Base-by-base conservation (phyloP, 2,113 vertebrate species). In the Brachyhypopomus gauderio region DNA sequence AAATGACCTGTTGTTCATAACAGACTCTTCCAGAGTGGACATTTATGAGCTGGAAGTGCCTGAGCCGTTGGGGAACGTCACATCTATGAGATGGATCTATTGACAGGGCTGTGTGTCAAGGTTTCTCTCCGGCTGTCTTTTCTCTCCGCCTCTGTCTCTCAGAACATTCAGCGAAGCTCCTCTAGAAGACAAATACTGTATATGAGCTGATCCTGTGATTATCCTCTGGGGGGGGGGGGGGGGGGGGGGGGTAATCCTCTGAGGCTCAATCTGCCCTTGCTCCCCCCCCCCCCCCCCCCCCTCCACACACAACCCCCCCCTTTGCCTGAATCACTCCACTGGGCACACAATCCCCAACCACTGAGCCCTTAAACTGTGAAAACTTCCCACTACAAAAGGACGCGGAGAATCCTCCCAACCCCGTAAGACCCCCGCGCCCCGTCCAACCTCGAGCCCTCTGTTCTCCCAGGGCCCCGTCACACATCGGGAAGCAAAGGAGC, bases 341-440 rank as follows among this genome's bases (percentile, higher is more conserved):
- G 90, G 91, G 72, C 91, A 93, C 90, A 86, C 90, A 89, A 90
- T 90, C 86, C 88, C 59, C 88, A 87, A 88, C 79, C 90, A 91
- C 90, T 90, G 90, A 89, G 90, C 87, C 88, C 90, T 89, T 93
- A 91, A 94, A 93, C 91, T 94, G 92, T 92, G 93, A 94, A 93
- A 93, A 91, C 89, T 90, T 86, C 85, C 81, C 81, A 83, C 22
- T 12, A 94, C 93, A 93, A 94, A 52, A 90, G 84, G 90, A 87
- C 77, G 87, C 80, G 4, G 82, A 86, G 86, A 83, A 80, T 83
- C 80, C 80, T 27, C 25, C 72, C 67, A 34, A 70, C 77, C 66
- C 67, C 77, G 34, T 4, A 59, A 79, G 67, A 75, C 77, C 58
- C 78, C 55, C 78, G 41, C 84, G 12, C 71, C 77, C 80, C 73